Conservation (phyloP, 2,888 invertebrate species). For the Meliscaeva auricollis region DNA sequence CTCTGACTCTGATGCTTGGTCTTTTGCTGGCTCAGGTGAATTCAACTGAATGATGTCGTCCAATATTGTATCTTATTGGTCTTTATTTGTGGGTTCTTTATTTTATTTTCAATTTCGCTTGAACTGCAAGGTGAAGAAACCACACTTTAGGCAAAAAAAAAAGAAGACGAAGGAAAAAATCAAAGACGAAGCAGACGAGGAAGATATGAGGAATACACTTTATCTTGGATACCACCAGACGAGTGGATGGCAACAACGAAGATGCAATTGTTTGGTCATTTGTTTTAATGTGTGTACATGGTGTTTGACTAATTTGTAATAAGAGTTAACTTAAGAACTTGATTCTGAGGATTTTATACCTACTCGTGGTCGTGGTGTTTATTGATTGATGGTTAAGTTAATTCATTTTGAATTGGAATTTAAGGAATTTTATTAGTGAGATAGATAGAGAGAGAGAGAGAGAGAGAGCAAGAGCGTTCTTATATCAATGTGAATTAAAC, state of each 20-base stretch:
- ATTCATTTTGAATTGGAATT: conserved; percentile 19
- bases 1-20: not conserved
- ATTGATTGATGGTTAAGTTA: conserved; percentile 37
- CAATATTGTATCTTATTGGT: conserved; percentile 30
- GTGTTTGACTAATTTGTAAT: conserved; percentile 75
- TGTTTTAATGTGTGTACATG: conserved; percentile 74
- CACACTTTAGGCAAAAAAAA: conserved; percentile 8
- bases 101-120: conserved; percentile 48
- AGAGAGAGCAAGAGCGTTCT: too few species aligned
- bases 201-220: not conserved
- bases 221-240: not conserved
- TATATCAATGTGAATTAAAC: not conserved
- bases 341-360: conserved; percentile 10
- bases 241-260: conserved; percentile 28
- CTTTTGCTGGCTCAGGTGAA: conserved; percentile 49
- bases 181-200: not conserved
- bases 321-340: conserved; percentile 39
- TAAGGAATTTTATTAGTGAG: not conserved
- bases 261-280: conserved; percentile 67
- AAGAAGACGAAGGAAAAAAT: not conserved
- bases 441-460: too few species aligned
- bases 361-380: conserved; percentile 21
- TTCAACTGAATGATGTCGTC: conserved; percentile 54
- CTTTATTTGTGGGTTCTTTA: conserved; percentile 24
- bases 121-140: conserved; percentile 62